These are phyloP conservation scores for Himalopsyche phryganea DNA, from an alignment of 1,140 invertebrate species.

Conservation along the genomic window DNA sequence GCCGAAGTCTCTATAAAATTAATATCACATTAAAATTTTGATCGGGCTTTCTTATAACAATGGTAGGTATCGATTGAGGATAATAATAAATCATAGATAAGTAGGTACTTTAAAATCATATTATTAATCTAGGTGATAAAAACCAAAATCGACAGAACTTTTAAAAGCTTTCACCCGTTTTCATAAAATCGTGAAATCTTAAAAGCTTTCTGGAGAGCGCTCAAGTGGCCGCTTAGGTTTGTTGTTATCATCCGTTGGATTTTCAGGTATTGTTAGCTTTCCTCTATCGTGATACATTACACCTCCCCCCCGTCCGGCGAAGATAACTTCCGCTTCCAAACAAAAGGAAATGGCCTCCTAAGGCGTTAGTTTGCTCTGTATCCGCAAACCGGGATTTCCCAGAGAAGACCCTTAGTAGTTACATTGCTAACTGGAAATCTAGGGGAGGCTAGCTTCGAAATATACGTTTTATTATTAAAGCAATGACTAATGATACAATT, in stretches of 20 bases:
- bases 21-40: no score
- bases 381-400: not conserved
- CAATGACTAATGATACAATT: no score
- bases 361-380: not conserved
- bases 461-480: no score
- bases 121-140: no score
- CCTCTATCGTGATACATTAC: constrained; percentile 2
- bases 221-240: not conserved
- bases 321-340: not conserved
- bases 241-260: not conserved
- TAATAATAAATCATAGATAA: no score
- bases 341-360: constrained; percentile 2
- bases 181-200: no score
- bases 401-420: not conserved
- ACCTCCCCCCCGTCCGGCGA: not conserved
- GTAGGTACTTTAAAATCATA: no score
- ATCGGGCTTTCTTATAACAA: no score
- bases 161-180: no score
- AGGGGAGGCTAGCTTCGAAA: not conserved
- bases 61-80: no score
- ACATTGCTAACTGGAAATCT: not conserved
- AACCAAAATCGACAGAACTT: no score
- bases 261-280: not conserved
- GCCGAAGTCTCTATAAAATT: no score
- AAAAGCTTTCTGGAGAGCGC: not conserved